Evolutionary conservation across 2,797 vertebrate species (phyloP).

Genomic region (Dipus sagitta): DNA sequence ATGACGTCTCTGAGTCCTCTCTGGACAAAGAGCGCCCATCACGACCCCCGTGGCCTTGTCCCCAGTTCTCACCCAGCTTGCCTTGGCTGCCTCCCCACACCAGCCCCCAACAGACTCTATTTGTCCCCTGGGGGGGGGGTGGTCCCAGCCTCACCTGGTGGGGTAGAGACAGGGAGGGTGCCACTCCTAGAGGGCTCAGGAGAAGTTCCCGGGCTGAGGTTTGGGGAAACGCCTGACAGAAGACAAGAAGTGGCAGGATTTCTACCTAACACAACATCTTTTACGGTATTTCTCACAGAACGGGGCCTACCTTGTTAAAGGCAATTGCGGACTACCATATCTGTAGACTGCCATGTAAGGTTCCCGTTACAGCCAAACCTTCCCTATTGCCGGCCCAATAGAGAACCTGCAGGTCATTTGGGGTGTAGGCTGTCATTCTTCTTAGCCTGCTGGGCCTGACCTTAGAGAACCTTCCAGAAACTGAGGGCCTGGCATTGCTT

Average conservation of each 20-base stretch:
- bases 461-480: constrained; percentile 52
- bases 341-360: background rate
- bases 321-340: background rate
- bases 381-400: background rate
- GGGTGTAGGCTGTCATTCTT: background rate
- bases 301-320: background rate
- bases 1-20: background rate
- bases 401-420: background rate
- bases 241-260: constrained; percentile 31
- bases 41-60: background rate
- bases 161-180: constrained; percentile 88
- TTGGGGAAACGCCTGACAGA: constrained; percentile 89
- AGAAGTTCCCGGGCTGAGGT: constrained; percentile 90
- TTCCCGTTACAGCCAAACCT: background rate
- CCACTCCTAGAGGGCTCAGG: constrained; percentile 90
- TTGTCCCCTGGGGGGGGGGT: background rate
- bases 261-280: background rate
- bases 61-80: background rate
- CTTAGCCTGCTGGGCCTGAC: background rate
- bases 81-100: background rate
- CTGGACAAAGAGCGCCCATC: background rate
- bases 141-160: constrained; percentile 85
- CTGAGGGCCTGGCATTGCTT: background rate
- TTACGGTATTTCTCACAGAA: background rate
- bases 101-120: background rate